phyloP scores from a whole-genome alignment of 2,888 invertebrate genomes.

The Acanthoscelides obtectus region DNA sequence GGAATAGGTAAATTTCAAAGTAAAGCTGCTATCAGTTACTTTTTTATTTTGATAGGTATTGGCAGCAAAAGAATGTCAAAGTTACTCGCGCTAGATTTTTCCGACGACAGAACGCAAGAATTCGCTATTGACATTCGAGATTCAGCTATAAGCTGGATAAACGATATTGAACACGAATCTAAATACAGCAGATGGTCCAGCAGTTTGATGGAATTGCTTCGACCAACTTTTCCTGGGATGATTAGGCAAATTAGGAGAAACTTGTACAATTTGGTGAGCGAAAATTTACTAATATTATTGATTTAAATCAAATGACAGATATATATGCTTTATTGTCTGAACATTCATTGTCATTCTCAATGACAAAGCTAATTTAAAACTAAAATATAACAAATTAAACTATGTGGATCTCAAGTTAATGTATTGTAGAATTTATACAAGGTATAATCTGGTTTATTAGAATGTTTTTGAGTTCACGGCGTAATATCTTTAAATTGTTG shows the following conservation, averaged over 20 bases:
- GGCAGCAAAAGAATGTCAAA: slow-evolving; percentile 57
- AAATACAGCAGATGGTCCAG: slow-evolving; percentile 86
- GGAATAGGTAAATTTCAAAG: no score
- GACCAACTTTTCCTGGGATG: slow-evolving; percentile 99
- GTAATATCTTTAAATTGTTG: no score
- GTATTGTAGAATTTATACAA: no score
- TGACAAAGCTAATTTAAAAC: no score
- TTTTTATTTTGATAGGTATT: no score
- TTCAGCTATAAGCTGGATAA: slow-evolving; percentile 88
- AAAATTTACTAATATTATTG: not conserved
- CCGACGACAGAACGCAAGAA: slow-evolving; percentile 58
- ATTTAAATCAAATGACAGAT: not conserved
- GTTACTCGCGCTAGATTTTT: slow-evolving; percentile 68
- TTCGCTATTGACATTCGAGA: slow-evolving; percentile 95
- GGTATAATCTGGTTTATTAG: no score
- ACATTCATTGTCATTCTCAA: no score
- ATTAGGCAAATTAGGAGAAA: slow-evolving; percentile 81
- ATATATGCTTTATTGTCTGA: no score
- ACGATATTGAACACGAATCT: slow-evolving; percentile 88
- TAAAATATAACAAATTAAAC: no score
- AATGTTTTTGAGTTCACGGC: no score
- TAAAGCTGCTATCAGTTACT: no score
- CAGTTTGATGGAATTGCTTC: slow-evolving; percentile 81
- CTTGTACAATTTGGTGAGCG: slow-evolving; percentile 72
- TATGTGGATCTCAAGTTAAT: no score